Percentiles rank a stretch among this genome's conserved stretches.
phyloP scores from a whole-genome alignment of 1,140 invertebrate species.

The Arion vulgaris region DNA sequence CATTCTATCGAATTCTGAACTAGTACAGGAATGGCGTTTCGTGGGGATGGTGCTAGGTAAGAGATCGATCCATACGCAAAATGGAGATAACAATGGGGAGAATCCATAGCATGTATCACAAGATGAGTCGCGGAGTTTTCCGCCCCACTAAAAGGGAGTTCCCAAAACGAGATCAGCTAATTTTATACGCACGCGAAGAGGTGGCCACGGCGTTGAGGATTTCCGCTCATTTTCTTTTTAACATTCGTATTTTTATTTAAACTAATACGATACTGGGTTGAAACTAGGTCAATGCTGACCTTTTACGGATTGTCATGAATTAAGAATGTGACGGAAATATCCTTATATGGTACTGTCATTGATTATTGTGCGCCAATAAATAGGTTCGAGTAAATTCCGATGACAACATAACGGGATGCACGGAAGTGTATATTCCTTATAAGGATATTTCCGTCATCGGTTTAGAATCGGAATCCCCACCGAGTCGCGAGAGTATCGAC shows the following conservation, averaged over 20 bases:
- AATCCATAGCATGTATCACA: no score
- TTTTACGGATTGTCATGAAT: conserved; percentile 53
- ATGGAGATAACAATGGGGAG: no score
- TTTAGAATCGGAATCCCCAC: conserved; percentile 44
- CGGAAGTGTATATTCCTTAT: conserved; percentile 62
- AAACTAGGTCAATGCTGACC: conserved; percentile 54
- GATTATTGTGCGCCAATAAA: conserved; percentile 44
- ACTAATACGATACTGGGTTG: no score
- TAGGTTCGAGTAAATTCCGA: no score
- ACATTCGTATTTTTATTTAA: not conserved
- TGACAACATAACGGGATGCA: conserved; percentile 45
- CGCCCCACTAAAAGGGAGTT: not conserved
- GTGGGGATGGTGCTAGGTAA: no score
- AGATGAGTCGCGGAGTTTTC: conserved; percentile 15
- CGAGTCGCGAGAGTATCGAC: conserved; percentile 48
- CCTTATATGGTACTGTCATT: conserved; percentile 57
- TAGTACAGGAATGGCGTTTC: no score
- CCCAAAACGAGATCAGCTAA: not conserved
- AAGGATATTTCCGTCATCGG: conserved; percentile 59
- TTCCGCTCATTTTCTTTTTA: conserved; percentile 14
- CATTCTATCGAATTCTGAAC: no score
- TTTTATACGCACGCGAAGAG: no score
- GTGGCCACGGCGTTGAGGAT: conserved; percentile 9
- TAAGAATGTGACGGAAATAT: conserved; percentile 38
- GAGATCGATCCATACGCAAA: no score